A percentile compares a stretch with the other conserved stretches of the same genome.
These are phyloP conservation scores for Crotalus horridus DNA, from an alignment of 2,113 vertebrate genomes.

Conservation along the genomic window DNA sequence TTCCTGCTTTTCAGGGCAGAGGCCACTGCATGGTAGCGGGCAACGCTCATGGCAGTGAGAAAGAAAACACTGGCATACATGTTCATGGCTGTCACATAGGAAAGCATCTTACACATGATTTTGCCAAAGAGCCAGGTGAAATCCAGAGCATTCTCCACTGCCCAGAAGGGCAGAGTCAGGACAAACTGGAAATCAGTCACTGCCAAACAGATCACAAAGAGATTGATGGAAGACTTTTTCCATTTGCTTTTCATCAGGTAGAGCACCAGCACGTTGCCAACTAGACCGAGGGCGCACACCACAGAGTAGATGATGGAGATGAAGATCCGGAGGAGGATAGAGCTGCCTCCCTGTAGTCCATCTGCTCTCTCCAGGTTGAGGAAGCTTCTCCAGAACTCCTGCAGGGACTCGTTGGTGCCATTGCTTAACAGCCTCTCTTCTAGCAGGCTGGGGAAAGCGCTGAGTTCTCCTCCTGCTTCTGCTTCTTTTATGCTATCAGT, in stretches of 20 bases:
- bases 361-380: slow-evolving; percentile 62
- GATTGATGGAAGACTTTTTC: slow-evolving; percentile 92
- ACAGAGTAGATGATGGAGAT: slow-evolving; percentile 88
- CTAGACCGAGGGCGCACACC: slow-evolving; percentile 89
- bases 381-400: slow-evolving; percentile 60
- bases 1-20: slow-evolving; percentile 80
- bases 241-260: slow-evolving; percentile 92
- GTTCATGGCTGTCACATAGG: slow-evolving; percentile 89
- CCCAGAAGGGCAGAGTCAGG: slow-evolving; percentile 93
- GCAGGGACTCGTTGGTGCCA: slow-evolving; percentile 68
- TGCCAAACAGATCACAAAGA: slow-evolving; percentile 91
- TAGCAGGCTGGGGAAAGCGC: slow-evolving; percentile 29
- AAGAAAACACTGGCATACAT: slow-evolving; percentile 99
- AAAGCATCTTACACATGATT: slow-evolving; percentile 94
- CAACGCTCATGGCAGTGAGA: slow-evolving; percentile 94
- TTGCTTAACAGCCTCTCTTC: slow-evolving; percentile 66
- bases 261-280: slow-evolving; percentile 89
- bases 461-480: slow-evolving; percentile 18
- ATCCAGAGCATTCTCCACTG: slow-evolving; percentile 91
- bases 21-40: slow-evolving; percentile 86
- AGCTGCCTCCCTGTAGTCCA: slow-evolving; percentile 65
- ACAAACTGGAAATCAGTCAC: slow-evolving; percentile 96
- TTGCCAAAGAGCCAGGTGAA: slow-evolving; percentile 93
- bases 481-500: slow-evolving; percentile 59
- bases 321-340: slow-evolving; percentile 74